Percentiles rank a stretch among this genome's conserved stretches.
These are phyloP conservation scores for Diplodus puntazzo DNA, from an alignment of 2,797 vertebrate species.

Conservation along the genomic window DNA sequence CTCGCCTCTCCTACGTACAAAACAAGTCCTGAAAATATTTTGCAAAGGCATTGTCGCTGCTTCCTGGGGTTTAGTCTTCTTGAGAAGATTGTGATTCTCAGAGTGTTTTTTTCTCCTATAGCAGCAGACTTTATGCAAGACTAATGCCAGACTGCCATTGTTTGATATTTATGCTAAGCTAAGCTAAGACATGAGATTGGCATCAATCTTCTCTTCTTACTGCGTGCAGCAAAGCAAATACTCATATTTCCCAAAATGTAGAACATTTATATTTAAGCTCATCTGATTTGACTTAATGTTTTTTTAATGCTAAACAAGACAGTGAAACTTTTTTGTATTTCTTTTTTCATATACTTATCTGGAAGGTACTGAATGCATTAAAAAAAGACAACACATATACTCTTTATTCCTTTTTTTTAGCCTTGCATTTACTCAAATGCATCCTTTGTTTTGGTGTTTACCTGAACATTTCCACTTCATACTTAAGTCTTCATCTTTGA, in stretches of 20 bases:
- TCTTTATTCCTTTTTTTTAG: not conserved
- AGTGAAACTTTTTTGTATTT: not conserved
- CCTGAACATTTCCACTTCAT: constrained; percentile 17
- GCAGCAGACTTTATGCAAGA: too few species aligned
- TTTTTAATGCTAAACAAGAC: constrained; percentile 4
- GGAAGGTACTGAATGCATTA: not conserved
- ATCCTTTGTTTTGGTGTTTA: constrained; percentile 34
- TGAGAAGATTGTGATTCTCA: too few species aligned
- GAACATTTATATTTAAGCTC: not conserved
- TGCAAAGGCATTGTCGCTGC: too few species aligned
- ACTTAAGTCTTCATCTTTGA: constrained; percentile 5
- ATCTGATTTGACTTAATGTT: constrained; percentile 1
- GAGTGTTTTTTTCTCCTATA: too few species aligned
- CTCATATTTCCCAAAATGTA: too few species aligned
- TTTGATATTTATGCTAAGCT: constrained; percentile 10
- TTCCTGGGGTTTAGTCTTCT: too few species aligned
- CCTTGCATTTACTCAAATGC: constrained; percentile 4
- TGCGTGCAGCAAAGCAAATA: not conserved
- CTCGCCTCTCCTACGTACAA: too few species aligned
- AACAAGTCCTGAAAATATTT: too few species aligned
- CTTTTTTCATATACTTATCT: too few species aligned
- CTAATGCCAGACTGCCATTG: not conserved
- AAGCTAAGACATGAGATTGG: not conserved
- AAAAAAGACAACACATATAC: not conserved
- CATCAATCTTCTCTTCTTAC: not conserved